These are phyloP conservation scores for Chloroclystis v-ata DNA, from an alignment of 2,888 invertebrate species.

Conservation along the genomic window DNA sequence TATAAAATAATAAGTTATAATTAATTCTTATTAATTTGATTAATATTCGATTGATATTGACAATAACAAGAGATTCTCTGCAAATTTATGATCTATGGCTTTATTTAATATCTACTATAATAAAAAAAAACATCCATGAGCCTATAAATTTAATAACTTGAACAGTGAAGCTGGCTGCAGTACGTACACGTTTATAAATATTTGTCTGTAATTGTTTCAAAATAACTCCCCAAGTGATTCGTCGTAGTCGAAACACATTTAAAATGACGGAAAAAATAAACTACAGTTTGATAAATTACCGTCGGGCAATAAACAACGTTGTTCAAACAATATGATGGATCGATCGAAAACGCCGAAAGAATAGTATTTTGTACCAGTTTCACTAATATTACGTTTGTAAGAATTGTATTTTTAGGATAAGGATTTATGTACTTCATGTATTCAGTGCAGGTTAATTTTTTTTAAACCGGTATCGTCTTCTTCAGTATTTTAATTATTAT, in stretches of 20 bases:
- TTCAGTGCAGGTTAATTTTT: too few species aligned
- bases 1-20: too few species aligned
- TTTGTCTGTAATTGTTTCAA: conserved; percentile 33
- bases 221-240: conserved; percentile 27
- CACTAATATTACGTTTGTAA: conserved; percentile 10
- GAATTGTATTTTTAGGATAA: too few species aligned
- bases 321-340: conserved; percentile 25
- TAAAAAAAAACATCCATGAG: too few species aligned
- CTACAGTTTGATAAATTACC: conserved; percentile 20
- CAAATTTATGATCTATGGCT: too few species aligned
- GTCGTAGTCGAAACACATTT: conserved; percentile 24
- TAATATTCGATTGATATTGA: too few species aligned
- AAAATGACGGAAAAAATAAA: conserved; percentile 18
- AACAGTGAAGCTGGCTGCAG: neutral
- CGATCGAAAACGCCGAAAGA: conserved; percentile 12
- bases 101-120: too few species aligned
- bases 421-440: too few species aligned
- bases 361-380: conserved; percentile 14
- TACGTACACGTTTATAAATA: conserved; percentile 30
- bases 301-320: conserved; percentile 19
- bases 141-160: neutral
- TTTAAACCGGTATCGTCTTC: too few species aligned
- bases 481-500: too few species aligned
- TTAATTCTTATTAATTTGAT: too few species aligned
- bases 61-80: too few species aligned